phyloP scores from a whole-genome alignment of 2,113 vertebrate genomes.

The Ifrita kowaldi region DNA sequence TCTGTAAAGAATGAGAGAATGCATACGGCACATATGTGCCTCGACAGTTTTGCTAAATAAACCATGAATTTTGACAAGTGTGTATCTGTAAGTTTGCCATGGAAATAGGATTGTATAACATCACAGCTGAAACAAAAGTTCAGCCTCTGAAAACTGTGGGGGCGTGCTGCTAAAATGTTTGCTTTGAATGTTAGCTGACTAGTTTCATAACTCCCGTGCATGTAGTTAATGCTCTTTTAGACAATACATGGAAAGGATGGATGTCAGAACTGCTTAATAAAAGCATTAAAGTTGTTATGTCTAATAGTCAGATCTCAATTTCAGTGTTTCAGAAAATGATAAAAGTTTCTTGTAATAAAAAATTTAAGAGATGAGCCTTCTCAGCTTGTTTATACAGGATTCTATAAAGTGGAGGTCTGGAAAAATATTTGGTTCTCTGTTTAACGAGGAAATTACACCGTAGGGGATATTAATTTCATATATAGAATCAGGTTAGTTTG shows the following conservation, averaged over 20 bases:
- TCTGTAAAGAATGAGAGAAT: slow-evolving; percentile 39
- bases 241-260: slow-evolving; percentile 16
- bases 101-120: slow-evolving; percentile 65
- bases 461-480: background rate
- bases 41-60: slow-evolving; percentile 52
- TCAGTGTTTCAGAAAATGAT: background rate
- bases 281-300: background rate
- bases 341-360: background rate
- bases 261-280: background rate
- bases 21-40: slow-evolving; percentile 37
- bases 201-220: slow-evolving; percentile 46
- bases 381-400: background rate
- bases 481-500: background rate
- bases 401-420: background rate
- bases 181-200: slow-evolving; percentile 39
- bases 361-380: background rate
- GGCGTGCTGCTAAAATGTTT: slow-evolving; percentile 48
- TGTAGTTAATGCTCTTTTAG: slow-evolving; percentile 50
- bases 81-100: slow-evolving; percentile 52
- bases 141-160: slow-evolving; percentile 54
- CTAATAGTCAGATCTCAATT: background rate
- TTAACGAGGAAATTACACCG: background rate
- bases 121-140: slow-evolving; percentile 61
- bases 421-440: background rate
- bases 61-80: slow-evolving; percentile 58